Evolutionary conservation across 2,797 vertebrate genomes (phyloP).

Genomic region (Phoxinus dragarum): DNA sequence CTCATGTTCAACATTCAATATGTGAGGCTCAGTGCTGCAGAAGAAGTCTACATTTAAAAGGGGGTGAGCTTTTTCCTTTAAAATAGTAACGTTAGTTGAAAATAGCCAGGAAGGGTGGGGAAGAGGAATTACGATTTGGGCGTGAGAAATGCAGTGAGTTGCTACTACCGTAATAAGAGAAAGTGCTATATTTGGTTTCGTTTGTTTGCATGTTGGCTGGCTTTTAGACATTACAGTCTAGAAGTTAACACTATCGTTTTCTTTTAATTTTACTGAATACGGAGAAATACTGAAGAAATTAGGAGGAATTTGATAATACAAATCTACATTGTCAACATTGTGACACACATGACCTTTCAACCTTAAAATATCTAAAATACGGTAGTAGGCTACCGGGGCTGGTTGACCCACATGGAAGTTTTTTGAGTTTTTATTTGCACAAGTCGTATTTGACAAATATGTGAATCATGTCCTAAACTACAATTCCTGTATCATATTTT

Average conservation of each 20-base stretch:
- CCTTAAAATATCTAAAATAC: not conserved
- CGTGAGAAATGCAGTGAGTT: conserved; percentile 15
- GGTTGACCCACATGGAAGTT: not conserved
- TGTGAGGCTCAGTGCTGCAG: not conserved
- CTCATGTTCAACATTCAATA: not conserved
- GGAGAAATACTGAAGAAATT: not conserved
- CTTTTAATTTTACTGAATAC: not conserved
- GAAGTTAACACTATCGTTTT: not conserved
- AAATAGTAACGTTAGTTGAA: not conserved
- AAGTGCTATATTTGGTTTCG: conserved; percentile 5
- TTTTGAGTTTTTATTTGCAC: not conserved
- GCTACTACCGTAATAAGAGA: not conserved
- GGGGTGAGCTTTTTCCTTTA: not conserved
- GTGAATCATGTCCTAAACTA: not conserved
- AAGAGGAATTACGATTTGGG: conserved; percentile 18
- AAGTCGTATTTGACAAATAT: not conserved
- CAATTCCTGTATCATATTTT: not conserved
- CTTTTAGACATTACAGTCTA: not conserved
- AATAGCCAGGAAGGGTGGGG: conserved; percentile 30
- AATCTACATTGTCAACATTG: not conserved
- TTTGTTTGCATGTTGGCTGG: not conserved
- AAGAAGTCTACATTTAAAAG: not conserved
- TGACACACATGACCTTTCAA: not conserved
- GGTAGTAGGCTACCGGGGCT: not conserved
- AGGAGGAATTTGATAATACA: not conserved